phyloP scores from a whole-genome alignment of 2,888 invertebrate genomes.

The Eupithecia centaureata region DNA sequence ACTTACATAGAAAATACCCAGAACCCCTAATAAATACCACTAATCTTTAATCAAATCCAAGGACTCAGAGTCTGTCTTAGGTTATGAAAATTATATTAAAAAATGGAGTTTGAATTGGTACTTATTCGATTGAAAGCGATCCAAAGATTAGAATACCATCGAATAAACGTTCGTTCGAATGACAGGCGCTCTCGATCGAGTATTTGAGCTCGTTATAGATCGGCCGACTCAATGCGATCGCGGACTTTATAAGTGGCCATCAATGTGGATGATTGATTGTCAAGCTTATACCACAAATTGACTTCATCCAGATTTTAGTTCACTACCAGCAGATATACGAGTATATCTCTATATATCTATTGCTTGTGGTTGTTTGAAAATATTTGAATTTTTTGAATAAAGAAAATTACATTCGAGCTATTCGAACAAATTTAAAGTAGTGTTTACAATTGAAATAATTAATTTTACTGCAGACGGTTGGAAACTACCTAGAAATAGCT shows the following conservation, averaged over 20 bases:
- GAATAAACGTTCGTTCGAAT: conserved; percentile 29
- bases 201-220: conserved; percentile 36
- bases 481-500: no score
- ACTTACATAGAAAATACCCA: no score
- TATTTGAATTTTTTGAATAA: no score
- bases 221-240: conserved; percentile 26
- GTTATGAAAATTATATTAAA: not conserved
- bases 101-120: not conserved
- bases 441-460: no score
- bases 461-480: no score
- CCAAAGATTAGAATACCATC: conserved; percentile 28
- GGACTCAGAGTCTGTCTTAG: no score
- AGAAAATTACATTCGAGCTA: no score
- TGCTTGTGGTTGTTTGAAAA: not conserved
- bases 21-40: no score
- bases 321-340: not conserved
- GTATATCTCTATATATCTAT: not conserved
- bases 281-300: conserved; percentile 14
- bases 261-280: conserved; percentile 13
- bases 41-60: no score
- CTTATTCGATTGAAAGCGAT: conserved; percentile 22
- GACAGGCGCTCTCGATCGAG: conserved; percentile 33
- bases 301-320: not conserved
- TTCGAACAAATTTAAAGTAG: no score
- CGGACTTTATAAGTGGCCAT: conserved; percentile 16